Evolutionary conservation across 2,797 vertebrate species (phyloP), one percentile per base, ranked within the genome.

Genomic region (Melanotaenia parkinsoni): DNA sequence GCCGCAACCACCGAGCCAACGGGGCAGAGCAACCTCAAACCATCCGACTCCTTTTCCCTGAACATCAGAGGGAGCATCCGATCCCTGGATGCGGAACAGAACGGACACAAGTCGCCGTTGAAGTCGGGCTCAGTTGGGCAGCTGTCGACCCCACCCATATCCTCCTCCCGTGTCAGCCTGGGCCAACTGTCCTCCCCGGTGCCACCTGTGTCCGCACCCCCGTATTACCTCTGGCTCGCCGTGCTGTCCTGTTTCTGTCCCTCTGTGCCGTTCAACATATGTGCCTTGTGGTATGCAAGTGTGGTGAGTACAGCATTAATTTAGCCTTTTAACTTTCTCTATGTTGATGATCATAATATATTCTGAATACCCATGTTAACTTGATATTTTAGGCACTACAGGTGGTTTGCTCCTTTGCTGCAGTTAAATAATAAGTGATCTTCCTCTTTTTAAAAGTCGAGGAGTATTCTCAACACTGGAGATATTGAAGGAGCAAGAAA

Each of bases 201-300:
- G 30, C 94, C 95, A 1, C 90, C 82, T 47, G 88, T 87, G 4
- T 80, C 83, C 20, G 80, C 67, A 1, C 94, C 94, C 1, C 86
- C 72, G 40, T 95, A 91, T 70, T 98, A 96, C 81, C 94, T 98
- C 59, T 88, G 96, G 90, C 92, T 98, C 40, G 97, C 97, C 50
- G 94, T 98, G 54, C 59, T 96, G 77, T 96, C 97, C 62, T 99
- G 98, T 79, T 97, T 99, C 92, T 99, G 97, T 82, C 96, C 96
- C 0, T 95, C 95, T 8, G 88, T 95, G 90, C 98, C 98, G 51
- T 82, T 99, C 88, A 99, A 97, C 92, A 86, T 97, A 24, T 95
- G 96, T 5, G 97, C 91, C 12, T 81, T 99, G 86, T 96, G 98
- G 93, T 98, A 97, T 70, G 96, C 98, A 16, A 94, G 96, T 81